Percentiles rank a stretch among this genome's conserved stretches.
Evolutionary conservation across 1,140 invertebrate species (phyloP).

Genomic region (Harlomillsia oculata): DNA sequence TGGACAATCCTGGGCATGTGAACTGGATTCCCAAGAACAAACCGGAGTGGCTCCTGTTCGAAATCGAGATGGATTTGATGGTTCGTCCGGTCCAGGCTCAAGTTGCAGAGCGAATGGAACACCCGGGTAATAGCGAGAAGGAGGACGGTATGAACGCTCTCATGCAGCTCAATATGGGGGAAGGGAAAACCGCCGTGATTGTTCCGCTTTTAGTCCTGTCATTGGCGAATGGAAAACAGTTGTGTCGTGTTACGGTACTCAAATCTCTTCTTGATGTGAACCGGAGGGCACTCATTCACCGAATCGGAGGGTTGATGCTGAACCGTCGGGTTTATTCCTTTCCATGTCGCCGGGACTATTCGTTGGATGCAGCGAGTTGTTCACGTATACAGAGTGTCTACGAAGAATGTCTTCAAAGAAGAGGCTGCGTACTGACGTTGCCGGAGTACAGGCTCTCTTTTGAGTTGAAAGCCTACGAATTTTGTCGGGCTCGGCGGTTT

Average conservation of each 20-base stretch:
- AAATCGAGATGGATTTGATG: slow-evolving; percentile 28
- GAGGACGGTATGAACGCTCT: too few relatives aligned
- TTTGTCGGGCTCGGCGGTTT: neutral
- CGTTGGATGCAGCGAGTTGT: neutral
- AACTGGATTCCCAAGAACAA: slow-evolving; percentile 23
- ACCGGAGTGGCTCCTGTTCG: slow-evolving; percentile 31
- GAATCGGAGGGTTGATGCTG: slow-evolving; percentile 26
- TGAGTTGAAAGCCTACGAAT: slow-evolving; percentile 24
- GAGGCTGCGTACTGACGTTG: slow-evolving; percentile 21
- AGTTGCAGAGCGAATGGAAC: slow-evolving; percentile 27
- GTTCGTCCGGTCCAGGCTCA: slow-evolving; percentile 20
- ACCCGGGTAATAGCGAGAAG: neutral
- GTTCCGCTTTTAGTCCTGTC: slow-evolving; percentile 24
- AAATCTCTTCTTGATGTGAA: slow-evolving; percentile 27
- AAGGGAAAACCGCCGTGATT: slow-evolving; percentile 33
- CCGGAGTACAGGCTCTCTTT: slow-evolving; percentile 29
- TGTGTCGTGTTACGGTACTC: slow-evolving; percentile 26
- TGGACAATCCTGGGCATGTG: neutral
- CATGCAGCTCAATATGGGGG: slow-evolving; percentile 34
- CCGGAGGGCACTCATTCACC: slow-evolving; percentile 4
- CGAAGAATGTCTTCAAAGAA: slow-evolving; percentile 16
- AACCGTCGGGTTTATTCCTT: slow-evolving; percentile 25
- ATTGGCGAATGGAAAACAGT: slow-evolving; percentile 13
- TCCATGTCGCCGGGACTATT: slow-evolving; percentile 26
- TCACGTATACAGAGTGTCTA: slow-evolving; percentile 1